Evolutionary conservation across 1,140 invertebrate species (phyloP), one percentile per base, ranked within the genome.

Genomic region (Drosophila mojavensis): DNA sequence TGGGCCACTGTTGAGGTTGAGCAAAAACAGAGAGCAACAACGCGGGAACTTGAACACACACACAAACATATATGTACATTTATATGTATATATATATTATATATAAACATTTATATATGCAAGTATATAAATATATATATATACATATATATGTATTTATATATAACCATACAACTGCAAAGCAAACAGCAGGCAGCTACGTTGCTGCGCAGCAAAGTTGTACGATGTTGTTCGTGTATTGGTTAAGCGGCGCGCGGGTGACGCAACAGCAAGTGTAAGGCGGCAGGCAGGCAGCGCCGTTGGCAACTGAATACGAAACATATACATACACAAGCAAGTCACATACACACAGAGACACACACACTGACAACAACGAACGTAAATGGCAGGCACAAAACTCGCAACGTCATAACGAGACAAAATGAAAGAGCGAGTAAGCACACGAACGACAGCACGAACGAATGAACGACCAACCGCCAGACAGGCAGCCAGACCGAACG

Each of bases 191-290:
- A 59, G 72, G 51, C 45, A 51, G 36, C 45, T 33, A 61, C 24
- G 17, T 55, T 61, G 64, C 56, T 51, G 76, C 59, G 72, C 66
- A 79, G 79, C 68, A 76, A 88, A 64, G 55, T 76, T 60, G 56
- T 66, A 56, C 26, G 33, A 58, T 53, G 64, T 65, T 65, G 43
- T 62, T 56, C 60, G 56, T 62, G 67, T 58, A 45, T 61, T 71
- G 59, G 73, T 71, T 72, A 62, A 60, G 71, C 66, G 73, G 72
- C 70, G 83, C 61, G 79, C 84, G 83, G 83, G 84, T 88, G 83
- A 88, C 83, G 84, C 83, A 88, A 88, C 84, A 89, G 78, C 84
- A 88, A 88, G 83, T 88, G 83, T 80, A 88, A 80, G 80, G 66
- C 72, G 54, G 75, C 64, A 39, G 54, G 45, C 59, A 58, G 65